These are phyloP conservation scores for Anseranas semipalmata DNA, from an alignment of 2,113 vertebrate species.

Conservation along the genomic window DNA sequence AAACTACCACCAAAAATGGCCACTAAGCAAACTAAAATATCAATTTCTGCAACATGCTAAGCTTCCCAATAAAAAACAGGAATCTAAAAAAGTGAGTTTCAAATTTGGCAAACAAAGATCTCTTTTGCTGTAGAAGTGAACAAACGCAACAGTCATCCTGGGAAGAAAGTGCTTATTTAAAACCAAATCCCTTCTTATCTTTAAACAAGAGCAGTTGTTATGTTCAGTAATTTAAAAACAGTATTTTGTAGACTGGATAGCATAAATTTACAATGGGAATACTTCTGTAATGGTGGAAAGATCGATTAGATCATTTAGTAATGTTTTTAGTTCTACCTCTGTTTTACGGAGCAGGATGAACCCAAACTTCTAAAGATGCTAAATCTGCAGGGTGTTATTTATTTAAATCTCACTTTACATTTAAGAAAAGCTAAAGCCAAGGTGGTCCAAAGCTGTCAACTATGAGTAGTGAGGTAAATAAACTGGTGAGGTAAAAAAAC, in stretches of 20 bases:
- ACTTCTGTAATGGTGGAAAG: not conserved
- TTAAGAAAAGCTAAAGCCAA: not conserved
- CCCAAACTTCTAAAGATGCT: not conserved
- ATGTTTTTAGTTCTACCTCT: not conserved
- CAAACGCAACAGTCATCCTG: not conserved
- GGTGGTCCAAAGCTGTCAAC: not conserved
- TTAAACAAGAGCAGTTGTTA: not conserved
- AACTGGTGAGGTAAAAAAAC: not conserved
- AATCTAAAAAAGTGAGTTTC: not conserved
- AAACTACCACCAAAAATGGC: not conserved
- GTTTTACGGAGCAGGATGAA: not conserved
- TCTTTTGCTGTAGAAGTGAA: not conserved
- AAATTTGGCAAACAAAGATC: not conserved
- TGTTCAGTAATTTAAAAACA: not conserved
- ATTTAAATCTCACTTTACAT: not conserved
- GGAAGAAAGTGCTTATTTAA: not conserved
- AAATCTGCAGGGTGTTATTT: not conserved
- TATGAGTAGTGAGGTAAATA: not conserved
- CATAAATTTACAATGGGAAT: not conserved
- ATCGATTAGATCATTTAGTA: not conserved
- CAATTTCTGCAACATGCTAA: not conserved
- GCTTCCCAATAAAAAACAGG: not conserved
- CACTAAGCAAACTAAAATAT: not conserved
- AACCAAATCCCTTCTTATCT: not conserved
- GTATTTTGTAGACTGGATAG: not conserved